Evolutionary conservation across 2,888 invertebrate genomes (phyloP), one percentile per base, ranked within the genome.

Genomic region (Dascillus cervinus): DNA sequence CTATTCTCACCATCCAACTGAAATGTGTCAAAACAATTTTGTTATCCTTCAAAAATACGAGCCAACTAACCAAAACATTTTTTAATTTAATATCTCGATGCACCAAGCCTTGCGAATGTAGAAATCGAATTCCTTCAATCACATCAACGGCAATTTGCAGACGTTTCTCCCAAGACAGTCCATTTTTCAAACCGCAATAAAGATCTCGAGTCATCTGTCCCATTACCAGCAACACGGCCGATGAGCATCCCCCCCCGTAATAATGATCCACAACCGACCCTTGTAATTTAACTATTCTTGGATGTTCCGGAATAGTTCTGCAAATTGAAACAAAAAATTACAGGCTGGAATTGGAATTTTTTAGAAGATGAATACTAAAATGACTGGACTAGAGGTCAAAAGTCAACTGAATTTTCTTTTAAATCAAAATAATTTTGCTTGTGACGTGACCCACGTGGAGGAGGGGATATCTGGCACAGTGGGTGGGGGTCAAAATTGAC

Each of bases 21-120:
- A 3, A 37, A 35, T n/a, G n/a, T n/a, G n/a, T n/a, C n/a, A 27
- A n/a, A 11, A 26, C 13, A 21, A 11, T 24, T 2, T 4, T 2
- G 2, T 4, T 6, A 3, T 11, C 12, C 9, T 24, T 2, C 11
- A n/a, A n/a, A 10, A 11, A 24, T 1, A 12, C 3, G 2, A 12
- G 4, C 11, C 4, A 13, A 56, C 69, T 62, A 64, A 78, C 77
- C 60, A 91, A 65, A 11, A 91, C 89, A 66, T 91, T 90, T 66
- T 90, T 90, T 50, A 90, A 68, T 64, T 91, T 91, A 35, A 91
- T 83, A 63, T 91, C 90, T 39, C 91, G 73, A 61, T 91, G 90
- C 3, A 91, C 84, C 4, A 90, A 72, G 0, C 90, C 90, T 55
- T 86, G 81, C 1, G 87, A 85, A 66, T 91, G 91, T 3, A 91